phyloP scores from a whole-genome alignment of 2,113 vertebrate species.

The Ictalurus punctatus region DNA sequence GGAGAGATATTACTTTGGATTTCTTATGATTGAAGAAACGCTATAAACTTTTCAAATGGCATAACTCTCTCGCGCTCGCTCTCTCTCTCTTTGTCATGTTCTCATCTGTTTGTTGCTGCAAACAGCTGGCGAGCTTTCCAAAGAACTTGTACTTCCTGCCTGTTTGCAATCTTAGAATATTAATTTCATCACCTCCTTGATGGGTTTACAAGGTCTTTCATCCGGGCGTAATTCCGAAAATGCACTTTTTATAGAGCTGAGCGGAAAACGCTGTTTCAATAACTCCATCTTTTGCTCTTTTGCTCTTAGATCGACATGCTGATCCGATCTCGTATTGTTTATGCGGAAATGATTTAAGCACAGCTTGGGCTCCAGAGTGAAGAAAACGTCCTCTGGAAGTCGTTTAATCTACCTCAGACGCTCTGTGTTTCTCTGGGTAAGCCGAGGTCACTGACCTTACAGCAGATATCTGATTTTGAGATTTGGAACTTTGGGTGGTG shows the following conservation, averaged over 20 bases:
- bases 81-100: background rate
- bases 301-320: conserved; percentile 24
- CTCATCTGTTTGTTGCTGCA: background rate
- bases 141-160: background rate
- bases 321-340: conserved; percentile 24
- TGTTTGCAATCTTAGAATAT: conserved; percentile 36
- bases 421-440: conserved; percentile 25
- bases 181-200: conserved; percentile 44
- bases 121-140: background rate
- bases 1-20: background rate
- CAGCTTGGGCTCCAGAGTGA: conserved; percentile 7
- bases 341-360: conserved; percentile 33
- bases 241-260: conserved; percentile 43
- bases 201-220: conserved; percentile 42
- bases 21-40: background rate
- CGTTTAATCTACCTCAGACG: conserved; percentile 31
- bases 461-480: conserved; percentile 51
- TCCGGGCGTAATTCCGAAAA: conserved; percentile 41
- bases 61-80: background rate
- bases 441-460: conserved; percentile 49
- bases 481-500: conserved; percentile 44
- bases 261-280: conserved; percentile 24
- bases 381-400: conserved; percentile 31
- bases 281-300: conserved; percentile 13
- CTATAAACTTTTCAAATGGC: background rate